Evolutionary conservation across 2,113 vertebrate genomes (phyloP).

Genomic region (Perca schrenkii): DNA sequence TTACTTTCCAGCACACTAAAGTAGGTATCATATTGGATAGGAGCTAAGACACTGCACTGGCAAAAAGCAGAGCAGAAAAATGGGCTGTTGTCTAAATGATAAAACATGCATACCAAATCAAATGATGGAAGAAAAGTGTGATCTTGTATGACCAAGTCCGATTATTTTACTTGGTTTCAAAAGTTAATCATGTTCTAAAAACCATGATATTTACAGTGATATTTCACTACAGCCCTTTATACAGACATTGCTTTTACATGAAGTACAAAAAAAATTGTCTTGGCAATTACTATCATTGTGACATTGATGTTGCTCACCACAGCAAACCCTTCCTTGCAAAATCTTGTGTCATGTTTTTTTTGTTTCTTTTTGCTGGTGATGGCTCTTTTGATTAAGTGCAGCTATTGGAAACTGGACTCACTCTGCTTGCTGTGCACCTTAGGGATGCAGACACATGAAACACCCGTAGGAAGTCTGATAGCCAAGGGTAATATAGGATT

Average conservation of each 20-base stretch:
- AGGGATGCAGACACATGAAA: conserved; percentile 83
- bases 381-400: conserved; percentile 85
- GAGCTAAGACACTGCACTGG: conserved; percentile 48
- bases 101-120: conserved; percentile 19
- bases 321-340: conserved; percentile 55
- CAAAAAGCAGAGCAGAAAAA: conserved; percentile 56
- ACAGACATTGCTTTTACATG: conserved; percentile 44
- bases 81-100: conserved; percentile 37
- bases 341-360: conserved; percentile 61
- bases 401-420: conserved; percentile 73
- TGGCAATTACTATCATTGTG: conserved; percentile 68
- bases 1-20: conserved; percentile 59
- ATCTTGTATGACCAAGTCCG: conserved; percentile 6
- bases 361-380: conserved; percentile 45
- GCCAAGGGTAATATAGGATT: conserved; percentile 81
- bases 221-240: conserved; percentile 42
- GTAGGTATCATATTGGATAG: conserved; percentile 64
- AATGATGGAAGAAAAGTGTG: not conserved
- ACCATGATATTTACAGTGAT: conserved; percentile 3
- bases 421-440: conserved; percentile 75
- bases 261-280: conserved; percentile 46
- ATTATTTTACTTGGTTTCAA: conserved; percentile 13
- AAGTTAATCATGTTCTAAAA: conserved; percentile 44
- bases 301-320: conserved; percentile 61
- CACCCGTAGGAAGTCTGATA: conserved; percentile 80